Percentiles rank a stretch among this genome's conserved stretches.
phyloP scores from a whole-genome alignment of 1,140 invertebrate genomes.

The Cotesia typhae region DNA sequence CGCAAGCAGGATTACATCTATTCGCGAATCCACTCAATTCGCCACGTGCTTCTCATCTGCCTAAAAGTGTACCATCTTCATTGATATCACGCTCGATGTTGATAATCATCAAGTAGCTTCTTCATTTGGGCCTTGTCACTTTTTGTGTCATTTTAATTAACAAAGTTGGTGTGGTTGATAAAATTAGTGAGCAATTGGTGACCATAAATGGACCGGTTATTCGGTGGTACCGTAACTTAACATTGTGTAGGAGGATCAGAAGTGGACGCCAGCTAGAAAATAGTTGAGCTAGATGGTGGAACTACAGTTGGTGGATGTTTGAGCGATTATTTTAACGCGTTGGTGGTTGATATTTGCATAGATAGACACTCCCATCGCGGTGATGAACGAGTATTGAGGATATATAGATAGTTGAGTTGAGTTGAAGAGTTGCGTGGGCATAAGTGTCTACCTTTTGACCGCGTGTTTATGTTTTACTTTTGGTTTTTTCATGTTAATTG shows the following conservation, averaged over 20 bases:
- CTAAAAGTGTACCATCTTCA: too few species aligned
- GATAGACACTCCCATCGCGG: neutral
- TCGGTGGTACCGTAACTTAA: constrained; percentile 4
- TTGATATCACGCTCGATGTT: too few species aligned
- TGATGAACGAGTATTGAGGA: too few species aligned
- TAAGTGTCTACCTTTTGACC: too few species aligned
- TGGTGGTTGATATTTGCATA: constrained; percentile 14
- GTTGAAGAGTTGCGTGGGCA: too few species aligned
- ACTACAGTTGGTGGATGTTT: too few species aligned
- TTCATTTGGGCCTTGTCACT: too few species aligned
- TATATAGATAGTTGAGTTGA: too few species aligned
- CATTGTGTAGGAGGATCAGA: neutral
- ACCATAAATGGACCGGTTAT: constrained; percentile 30
- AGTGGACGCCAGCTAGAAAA: neutral
- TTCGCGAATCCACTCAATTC: constrained; percentile 41
- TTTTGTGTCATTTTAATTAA: neutral
- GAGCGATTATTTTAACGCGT: neutral
- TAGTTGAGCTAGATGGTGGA: too few species aligned
- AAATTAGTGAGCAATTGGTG: neutral
- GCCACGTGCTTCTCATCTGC: constrained; percentile 51
- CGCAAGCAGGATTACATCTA: constrained; percentile 59
- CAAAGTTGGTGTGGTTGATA: neutral
- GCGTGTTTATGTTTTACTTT: too few species aligned
- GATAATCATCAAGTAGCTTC: neutral
- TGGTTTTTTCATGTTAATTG: too few species aligned